Percentiles rank a stretch among this genome's conserved stretches.
phyloP scores from a whole-genome alignment of 1,140 invertebrate genomes.

The Drosophila pruinosa region DNA sequence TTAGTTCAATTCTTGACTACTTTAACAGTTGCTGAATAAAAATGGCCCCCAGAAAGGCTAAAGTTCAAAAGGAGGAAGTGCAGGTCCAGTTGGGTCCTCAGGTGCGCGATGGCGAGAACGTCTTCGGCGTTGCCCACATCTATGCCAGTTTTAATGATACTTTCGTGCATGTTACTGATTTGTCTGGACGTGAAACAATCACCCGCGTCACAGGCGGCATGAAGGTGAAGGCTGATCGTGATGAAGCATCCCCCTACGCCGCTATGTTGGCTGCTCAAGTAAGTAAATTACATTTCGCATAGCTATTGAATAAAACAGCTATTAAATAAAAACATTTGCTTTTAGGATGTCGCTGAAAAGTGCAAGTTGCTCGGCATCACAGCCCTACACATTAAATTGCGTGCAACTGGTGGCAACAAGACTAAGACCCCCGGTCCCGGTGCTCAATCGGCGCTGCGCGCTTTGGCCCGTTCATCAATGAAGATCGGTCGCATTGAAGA shows the following conservation, averaged over 20 bases:
- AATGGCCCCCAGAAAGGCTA: constrained; percentile 99
- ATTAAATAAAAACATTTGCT: constrained; percentile 21
- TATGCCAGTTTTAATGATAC: constrained; percentile 99
- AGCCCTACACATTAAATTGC: constrained; percentile 98
- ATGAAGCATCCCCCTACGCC: constrained; percentile 99
- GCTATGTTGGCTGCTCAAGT: constrained; percentile 99
- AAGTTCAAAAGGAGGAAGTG: constrained; percentile 97
- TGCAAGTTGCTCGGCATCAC: constrained; percentile 98
- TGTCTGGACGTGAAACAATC: constrained; percentile 99
- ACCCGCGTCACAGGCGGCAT: constrained; percentile 99
- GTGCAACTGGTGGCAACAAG: constrained; percentile 99
- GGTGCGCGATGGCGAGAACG: constrained; percentile 97
- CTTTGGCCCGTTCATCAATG: constrained; percentile 98
- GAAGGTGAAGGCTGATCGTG: constrained; percentile 99
- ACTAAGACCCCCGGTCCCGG: constrained; percentile 99
- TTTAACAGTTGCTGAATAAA: constrained; percentile 63
- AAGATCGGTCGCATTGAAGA: constrained; percentile 99
- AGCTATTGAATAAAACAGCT: neutral
- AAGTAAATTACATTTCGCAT: constrained; percentile 23
- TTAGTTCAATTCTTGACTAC: constrained; percentile 9
- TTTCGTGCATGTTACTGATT: constrained; percentile 99
- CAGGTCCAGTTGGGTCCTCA: constrained; percentile 98
- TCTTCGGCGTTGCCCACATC: constrained; percentile 99
- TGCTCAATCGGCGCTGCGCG: constrained; percentile 98
- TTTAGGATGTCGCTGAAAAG: constrained; percentile 98